Evolutionary conservation across 2,888 invertebrate species (phyloP).

Genomic region (Diarsia rubi): DNA sequence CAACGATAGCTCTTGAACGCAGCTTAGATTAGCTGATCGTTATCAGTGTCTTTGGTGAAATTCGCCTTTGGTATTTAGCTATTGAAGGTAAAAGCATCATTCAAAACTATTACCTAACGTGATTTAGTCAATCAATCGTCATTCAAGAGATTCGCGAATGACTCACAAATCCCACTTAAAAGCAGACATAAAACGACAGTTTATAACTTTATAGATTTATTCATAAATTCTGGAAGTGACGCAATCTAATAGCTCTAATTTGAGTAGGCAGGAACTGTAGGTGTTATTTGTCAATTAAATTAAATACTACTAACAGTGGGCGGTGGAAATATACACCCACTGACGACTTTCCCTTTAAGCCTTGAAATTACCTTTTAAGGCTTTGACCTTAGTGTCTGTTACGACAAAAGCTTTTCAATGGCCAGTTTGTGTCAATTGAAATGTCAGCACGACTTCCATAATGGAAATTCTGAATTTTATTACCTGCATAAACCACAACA

Average conservation of each 20-base stretch:
- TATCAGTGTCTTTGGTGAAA: neutral
- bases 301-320: constrained; percentile 42
- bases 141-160: constrained; percentile 32
- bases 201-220: constrained; percentile 27
- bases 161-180: constrained; percentile 29
- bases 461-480: constrained; percentile 31
- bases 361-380: constrained; percentile 57
- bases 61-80: neutral
- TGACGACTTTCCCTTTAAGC: constrained; percentile 62
- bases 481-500: neutral
- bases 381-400: constrained; percentile 43
- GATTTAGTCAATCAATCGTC: neutral
- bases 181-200: constrained; percentile 16
- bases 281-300: constrained; percentile 49
- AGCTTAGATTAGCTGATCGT: neutral
- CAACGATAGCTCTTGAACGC: neutral
- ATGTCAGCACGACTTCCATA: constrained; percentile 23
- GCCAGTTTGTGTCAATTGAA: constrained; percentile 29
- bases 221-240: constrained; percentile 23
- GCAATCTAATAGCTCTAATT: constrained; percentile 29
- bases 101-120: constrained; percentile 24
- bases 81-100: neutral
- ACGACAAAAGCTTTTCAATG: constrained; percentile 50
- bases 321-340: constrained; percentile 55
- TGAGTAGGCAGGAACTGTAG: constrained; percentile 57